These are phyloP conservation scores for Onychostoma macrolepis DNA, from an alignment of 2,113 vertebrate species.

Conservation along the genomic window DNA sequence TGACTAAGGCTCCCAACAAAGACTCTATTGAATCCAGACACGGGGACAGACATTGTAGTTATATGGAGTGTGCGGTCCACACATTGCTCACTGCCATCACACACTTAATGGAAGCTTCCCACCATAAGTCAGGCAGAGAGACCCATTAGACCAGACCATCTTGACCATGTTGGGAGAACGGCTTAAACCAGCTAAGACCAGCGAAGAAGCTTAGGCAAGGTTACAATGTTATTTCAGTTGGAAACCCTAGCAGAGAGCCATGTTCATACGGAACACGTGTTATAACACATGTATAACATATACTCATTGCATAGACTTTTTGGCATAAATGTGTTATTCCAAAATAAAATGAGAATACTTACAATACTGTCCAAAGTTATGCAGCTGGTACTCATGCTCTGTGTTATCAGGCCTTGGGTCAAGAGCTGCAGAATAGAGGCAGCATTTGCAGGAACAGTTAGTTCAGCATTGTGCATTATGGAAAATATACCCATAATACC, in stretches of 20 bases:
- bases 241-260: not conserved
- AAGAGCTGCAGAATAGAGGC: constrained; percentile 72
- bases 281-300: not conserved
- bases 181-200: not conserved
- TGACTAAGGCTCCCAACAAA: not conserved
- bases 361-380: constrained; percentile 78
- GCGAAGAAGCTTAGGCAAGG: not conserved
- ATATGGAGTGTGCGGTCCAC: not conserved
- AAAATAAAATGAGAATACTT: constrained; percentile 71
- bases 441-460: constrained; percentile 66
- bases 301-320: not conserved
- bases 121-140: not conserved
- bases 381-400: constrained; percentile 79
- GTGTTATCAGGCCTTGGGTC: constrained; percentile 77
- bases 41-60: not conserved
- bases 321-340: not conserved
- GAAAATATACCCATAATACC: constrained; percentile 57
- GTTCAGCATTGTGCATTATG: constrained; percentile 58
- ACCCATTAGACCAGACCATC: not conserved
- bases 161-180: not conserved
- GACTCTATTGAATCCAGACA: not conserved
- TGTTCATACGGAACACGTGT: not conserved
- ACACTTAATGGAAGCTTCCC: not conserved
- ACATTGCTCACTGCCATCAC: not conserved
- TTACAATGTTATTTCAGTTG: not conserved